phyloP scores from a whole-genome alignment of 2,888 invertebrate genomes.

The Glaucopsyche alexis region DNA sequence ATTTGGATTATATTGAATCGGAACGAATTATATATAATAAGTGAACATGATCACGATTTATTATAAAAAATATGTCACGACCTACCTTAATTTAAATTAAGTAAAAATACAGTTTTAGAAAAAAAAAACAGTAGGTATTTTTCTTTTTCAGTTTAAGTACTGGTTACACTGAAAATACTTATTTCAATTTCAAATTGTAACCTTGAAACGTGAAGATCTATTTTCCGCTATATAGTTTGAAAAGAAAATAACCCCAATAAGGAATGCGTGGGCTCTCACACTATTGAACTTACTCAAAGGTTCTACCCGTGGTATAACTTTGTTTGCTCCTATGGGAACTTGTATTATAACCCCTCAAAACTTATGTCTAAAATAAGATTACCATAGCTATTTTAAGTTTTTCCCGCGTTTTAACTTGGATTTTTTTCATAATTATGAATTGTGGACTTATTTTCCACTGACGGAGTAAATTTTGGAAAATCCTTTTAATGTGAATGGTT shows the following conservation, averaged over 20 bases:
- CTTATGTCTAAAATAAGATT: background rate
- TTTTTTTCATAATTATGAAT: no score
- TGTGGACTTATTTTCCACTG: no score
- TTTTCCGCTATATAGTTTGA: background rate
- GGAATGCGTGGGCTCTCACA: background rate
- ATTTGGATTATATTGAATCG: no score
- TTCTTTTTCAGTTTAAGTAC: no score
- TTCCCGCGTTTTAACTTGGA: background rate
- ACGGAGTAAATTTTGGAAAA: no score
- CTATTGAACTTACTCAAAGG: conserved; percentile 9
- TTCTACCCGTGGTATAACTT: background rate
- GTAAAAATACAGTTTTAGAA: no score
- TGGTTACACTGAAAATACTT: background rate
- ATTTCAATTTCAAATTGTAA: background rate
- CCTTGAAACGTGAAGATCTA: background rate
- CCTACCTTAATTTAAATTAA: no score
- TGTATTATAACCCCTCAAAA: background rate
- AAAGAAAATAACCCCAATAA: conserved; percentile 1
- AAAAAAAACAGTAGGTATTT: no score
- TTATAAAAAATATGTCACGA: no score
- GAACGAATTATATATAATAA: no score
- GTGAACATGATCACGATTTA: no score
- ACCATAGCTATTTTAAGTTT: background rate
- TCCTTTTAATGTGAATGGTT: no score
- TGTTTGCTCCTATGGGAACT: background rate